Conservation (phyloP, 1,140 invertebrate genomes). For the Drosophila sp. region DNA sequence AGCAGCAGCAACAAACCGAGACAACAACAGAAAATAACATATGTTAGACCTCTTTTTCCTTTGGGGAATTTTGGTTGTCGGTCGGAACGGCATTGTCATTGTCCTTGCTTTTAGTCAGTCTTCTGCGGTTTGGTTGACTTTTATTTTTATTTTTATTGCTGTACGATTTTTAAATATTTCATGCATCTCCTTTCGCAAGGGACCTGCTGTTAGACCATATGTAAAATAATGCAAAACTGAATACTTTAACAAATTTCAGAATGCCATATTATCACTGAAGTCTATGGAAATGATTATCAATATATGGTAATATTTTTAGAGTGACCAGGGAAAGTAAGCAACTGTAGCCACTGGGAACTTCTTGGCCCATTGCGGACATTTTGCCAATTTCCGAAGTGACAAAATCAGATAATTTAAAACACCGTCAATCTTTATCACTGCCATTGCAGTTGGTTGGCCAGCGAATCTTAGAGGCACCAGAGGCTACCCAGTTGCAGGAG, state of each 20-base stretch:
- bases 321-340: conserved; percentile 17
- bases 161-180: conserved; percentile 74
- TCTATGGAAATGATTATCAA: not conserved
- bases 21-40: conserved; percentile 63
- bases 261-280: too few relatives aligned
- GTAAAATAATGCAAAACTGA: conserved; percentile 7
- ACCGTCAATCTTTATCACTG: conserved; percentile 82
- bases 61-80: conserved; percentile 51
- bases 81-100: conserved; percentile 40
- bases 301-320: not conserved
- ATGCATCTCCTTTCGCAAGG: conserved; percentile 18
- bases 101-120: conserved; percentile 50
- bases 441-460: conserved; percentile 76
- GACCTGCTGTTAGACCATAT: not conserved
- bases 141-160: conserved; percentile 60
- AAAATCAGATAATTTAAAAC: conserved; percentile 84
- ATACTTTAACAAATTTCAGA: not conserved
- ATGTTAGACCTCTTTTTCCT: conserved; percentile 74
- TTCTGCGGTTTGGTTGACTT: conserved; percentile 44
- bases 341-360: conserved; percentile 37
- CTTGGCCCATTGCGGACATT: conserved; percentile 57
- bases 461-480: conserved; percentile 43
- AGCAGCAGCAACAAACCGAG: conserved; percentile 9
- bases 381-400: conserved; percentile 84
- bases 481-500: conserved; percentile 28